These are phyloP conservation scores for Perizoma flavofasciatum DNA, from an alignment of 2,888 invertebrate genomes.

Conservation along the genomic window DNA sequence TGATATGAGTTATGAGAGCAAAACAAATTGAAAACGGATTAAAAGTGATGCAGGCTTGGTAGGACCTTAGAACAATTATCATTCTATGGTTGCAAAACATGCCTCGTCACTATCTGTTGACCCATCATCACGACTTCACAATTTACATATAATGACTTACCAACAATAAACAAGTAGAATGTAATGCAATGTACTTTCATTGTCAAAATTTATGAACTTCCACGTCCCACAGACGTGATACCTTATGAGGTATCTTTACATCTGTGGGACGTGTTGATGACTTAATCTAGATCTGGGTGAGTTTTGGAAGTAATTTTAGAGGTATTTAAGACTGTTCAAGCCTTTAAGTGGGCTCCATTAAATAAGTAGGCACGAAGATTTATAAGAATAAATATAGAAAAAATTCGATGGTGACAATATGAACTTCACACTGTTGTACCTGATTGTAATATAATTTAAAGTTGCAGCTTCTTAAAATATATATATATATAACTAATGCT, in stretches of 20 bases:
- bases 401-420: too few species aligned
- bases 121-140: conserved; percentile 80
- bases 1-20: too few species aligned
- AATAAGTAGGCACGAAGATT: too few species aligned
- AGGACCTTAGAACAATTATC: conserved; percentile 72
- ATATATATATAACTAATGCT: too few species aligned
- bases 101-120: conserved; percentile 78
- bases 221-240: conserved; percentile 28
- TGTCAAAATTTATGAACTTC: conserved; percentile 45
- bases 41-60: conserved; percentile 5
- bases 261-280: conserved; percentile 20
- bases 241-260: conserved; percentile 4
- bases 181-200: conserved; percentile 60
- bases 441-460: too few species aligned
- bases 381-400: too few species aligned
- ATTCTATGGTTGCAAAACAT: conserved; percentile 79
- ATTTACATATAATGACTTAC: conserved; percentile 83
- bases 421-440: too few species aligned
- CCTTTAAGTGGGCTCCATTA: too few species aligned
- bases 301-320: conserved; percentile 10
- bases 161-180: conserved; percentile 73
- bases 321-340: too few species aligned
- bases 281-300: conserved; percentile 17
- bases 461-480: too few species aligned
- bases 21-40: not conserved